Base-by-base conservation (phyloP, 2,888 invertebrate species). In the Pemphredon lugubris region DNA sequence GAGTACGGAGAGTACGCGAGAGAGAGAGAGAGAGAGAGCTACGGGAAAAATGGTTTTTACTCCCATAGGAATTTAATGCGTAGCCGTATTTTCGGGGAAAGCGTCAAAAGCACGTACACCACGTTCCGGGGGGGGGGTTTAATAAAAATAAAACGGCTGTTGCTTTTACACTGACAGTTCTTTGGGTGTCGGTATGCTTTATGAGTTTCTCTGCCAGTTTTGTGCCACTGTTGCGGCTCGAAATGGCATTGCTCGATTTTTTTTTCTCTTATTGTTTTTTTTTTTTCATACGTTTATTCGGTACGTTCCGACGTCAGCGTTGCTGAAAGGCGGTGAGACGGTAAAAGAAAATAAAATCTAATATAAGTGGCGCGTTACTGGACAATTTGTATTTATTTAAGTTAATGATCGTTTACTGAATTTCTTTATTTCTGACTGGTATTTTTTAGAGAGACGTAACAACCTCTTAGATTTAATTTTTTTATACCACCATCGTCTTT, bases 1-100 rank as follows among this genome's bases (percentile, higher is more conserved):
- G 1, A 20, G n/a, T 37, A 14, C 14, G 2, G 14, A 20, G 9
- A 16, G 20, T 20, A 4, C 42, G 16, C 2, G 16, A 3, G 42
- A 11, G 2, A 37, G 37, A 11, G 2, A n/a, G n/a, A n/a, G n/a
- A n/a, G n/a, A n/a, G n/a, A n/a, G n/a, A n/a, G n/a, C n/a, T n/a
- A n/a, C n/a, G n/a, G 20, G 42, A 44, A 51, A 60, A 44, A 60
- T 39, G 37, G 21, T n/a, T 42, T 42, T 42, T 16, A 14, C 37
- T 13, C 3, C 4, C n/a, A 16, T 23, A 45, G 39, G 26, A 63
- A 63, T 54, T 55, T 51, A 60, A 60, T 51, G 42, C 30, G 20
- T 21, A 5, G 3, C 20, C 13, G 18, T 11, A 44, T 18, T 34
- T 39, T 2, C 11, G 34, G 53, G 2, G 20, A 42, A 16, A 16